Evolutionary conservation across 2,113 vertebrate genomes (phyloP), one percentile per base, ranked within the genome.

Genomic region (Sapajus apella): DNA sequence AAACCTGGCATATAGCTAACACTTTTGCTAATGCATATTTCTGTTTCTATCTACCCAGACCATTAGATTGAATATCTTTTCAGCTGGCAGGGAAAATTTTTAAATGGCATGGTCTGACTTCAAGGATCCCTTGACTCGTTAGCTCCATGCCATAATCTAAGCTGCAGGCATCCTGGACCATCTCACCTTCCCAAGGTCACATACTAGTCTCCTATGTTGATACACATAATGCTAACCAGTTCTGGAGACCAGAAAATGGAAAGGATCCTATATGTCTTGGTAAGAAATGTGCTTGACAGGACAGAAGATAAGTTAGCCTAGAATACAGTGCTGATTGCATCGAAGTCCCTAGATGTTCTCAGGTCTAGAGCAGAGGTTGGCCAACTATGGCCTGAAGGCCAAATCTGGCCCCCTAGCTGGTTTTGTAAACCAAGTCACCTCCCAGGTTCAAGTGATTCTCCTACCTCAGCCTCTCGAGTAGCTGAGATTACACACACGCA

Each of bases 91-190:
- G 64, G 45, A 94, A 92, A 94, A 80, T 80, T 64, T 64, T 64
- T 64, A 64, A 56, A 96, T 64, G n/a, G 84, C 64, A 91, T 75
- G 18, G n/a, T 77, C 47, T 94, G 81, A 90, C 61, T n/a, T 79
- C 45, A 55, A 76, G 17, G 68, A 73, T 73, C 80, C 95, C 43
- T 72, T 32, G 25, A 72, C 81, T 83, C 32, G 70, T 20, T 64
- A 56, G 45, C n/a, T 64, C 14, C 37, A 58, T 25, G 30, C 35
- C 58, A 70, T 68, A 52, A 70, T 70, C n/a, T 82, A 61, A 96
- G 20, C 30, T 64, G 43, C 25, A 77, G 84, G 14, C 55, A 27
- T 5, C 23, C 23, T 76, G 47, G 32, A 72, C 79, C 40, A 75
- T 50, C 35, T 83, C 68, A 50, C 25, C 77, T 94, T 87, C 70